A percentile compares a stretch with the other conserved stretches of the same genome.
These are phyloP conservation scores for Euzophera pinguis DNA, from an alignment of 2,888 invertebrate genomes.

Conservation along the genomic window DNA sequence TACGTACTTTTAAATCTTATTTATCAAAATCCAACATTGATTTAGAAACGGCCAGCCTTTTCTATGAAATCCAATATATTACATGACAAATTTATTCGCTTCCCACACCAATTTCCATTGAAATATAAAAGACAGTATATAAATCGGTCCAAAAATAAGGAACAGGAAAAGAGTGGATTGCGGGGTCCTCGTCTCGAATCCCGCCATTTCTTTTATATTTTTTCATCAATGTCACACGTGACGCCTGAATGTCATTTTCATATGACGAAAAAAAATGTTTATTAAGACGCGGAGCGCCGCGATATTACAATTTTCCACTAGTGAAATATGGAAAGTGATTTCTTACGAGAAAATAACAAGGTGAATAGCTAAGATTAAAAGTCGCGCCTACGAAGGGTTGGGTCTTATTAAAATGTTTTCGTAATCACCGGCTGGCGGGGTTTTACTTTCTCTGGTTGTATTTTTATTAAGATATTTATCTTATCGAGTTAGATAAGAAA, in stretches of 20 bases:
- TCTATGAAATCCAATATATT: neutral
- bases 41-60: too few relatives aligned
- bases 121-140: slow-evolving; percentile 16
- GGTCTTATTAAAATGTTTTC: slow-evolving; percentile 20
- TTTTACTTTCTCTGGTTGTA: neutral
- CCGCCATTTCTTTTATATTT: slow-evolving; percentile 77
- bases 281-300: slow-evolving; percentile 67
- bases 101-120: neutral
- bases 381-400: slow-evolving; percentile 53
- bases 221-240: slow-evolving; percentile 80
- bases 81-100: too few relatives aligned
- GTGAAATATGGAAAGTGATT: slow-evolving; percentile 79
- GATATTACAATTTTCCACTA: slow-evolving; percentile 77
- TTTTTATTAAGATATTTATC: neutral
- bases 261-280: slow-evolving; percentile 76
- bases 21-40: too few relatives aligned
- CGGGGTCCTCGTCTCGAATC: slow-evolving; percentile 34
- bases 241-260: slow-evolving; percentile 78
- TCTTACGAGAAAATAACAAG: slow-evolving; percentile 77
- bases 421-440: slow-evolving; percentile 7
- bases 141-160: slow-evolving; percentile 29
- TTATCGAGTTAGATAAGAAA: too few relatives aligned
- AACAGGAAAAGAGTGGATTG: slow-evolving; percentile 32
- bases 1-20: too few relatives aligned
- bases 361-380: slow-evolving; percentile 69